Evolutionary conservation across 2,888 invertebrate genomes (phyloP).

Genomic region (Thysanoteuthis rhombus): DNA sequence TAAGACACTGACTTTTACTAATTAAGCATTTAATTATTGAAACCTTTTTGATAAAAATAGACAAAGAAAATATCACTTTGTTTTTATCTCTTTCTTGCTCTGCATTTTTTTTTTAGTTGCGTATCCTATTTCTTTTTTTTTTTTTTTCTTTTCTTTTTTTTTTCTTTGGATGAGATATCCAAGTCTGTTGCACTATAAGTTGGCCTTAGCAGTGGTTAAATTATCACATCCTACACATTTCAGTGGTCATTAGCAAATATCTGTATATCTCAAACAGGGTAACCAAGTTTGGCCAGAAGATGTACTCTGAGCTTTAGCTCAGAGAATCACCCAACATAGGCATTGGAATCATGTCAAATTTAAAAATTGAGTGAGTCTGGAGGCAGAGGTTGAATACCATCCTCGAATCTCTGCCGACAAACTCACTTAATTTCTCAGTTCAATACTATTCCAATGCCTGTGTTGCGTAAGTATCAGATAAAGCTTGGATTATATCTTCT

Average conservation of each 20-base stretch:
- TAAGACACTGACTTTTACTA: neutral
- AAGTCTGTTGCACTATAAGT: neutral
- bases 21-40: neutral
- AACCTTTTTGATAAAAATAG: neutral
- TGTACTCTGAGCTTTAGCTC: too few relatives aligned
- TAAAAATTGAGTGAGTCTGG: too few relatives aligned
- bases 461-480: too few relatives aligned
- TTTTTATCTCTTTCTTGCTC: neutral
- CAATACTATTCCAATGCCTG: too few relatives aligned
- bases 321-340: too few relatives aligned
- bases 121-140: neutral
- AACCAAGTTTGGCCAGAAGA: too few relatives aligned
- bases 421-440: too few relatives aligned
- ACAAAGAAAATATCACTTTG: too few relatives aligned
- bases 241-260: neutral
- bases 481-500: too few relatives aligned
- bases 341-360: too few relatives aligned
- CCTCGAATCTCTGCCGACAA: too few relatives aligned
- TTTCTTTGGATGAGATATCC: neutral
- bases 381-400: too few relatives aligned
- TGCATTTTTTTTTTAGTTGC: neutral
- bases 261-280: neutral
- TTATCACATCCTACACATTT: neutral
- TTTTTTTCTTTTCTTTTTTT: neutral
- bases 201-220: neutral